Conservation (phyloP, 2,888 invertebrate genomes). For the Biston betularia region DNA sequence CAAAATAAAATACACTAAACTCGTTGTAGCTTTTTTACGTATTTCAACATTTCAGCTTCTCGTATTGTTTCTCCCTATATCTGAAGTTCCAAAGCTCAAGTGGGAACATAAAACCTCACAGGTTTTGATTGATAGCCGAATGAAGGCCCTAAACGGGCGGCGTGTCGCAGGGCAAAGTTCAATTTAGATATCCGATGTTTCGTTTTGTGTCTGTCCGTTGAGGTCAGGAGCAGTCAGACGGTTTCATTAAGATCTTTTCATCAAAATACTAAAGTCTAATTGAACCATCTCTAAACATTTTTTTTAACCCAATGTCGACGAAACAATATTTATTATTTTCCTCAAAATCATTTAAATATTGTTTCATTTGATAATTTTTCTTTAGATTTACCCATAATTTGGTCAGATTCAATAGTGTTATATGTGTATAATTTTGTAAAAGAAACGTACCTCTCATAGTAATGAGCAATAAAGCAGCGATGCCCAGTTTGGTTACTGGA, state of each 20-base stretch:
- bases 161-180: conserved; percentile 74
- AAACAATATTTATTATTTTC: too few relatives aligned
- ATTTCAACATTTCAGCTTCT: neutral
- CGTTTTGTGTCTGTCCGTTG: conserved; percentile 69
- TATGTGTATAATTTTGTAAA: too few relatives aligned
- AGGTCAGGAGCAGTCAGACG: neutral
- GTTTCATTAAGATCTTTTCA: neutral
- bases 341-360: too few relatives aligned
- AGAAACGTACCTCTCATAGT: too few relatives aligned
- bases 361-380: too few relatives aligned
- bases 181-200: conserved; percentile 73
- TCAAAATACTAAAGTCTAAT: neutral
- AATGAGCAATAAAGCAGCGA: too few relatives aligned
- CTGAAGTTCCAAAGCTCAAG: conserved; percentile 21
- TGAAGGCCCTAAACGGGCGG: conserved; percentile 61
- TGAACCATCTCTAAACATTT: too few relatives aligned
- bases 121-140: conserved; percentile 70
- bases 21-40: neutral
- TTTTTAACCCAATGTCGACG: too few relatives aligned
- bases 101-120: conserved; percentile 34
- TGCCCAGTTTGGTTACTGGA: too few relatives aligned
- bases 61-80: conserved; percentile 3
- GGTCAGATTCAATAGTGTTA: too few relatives aligned
- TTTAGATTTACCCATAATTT: too few relatives aligned
- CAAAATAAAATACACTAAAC: too few relatives aligned